Evolutionary conservation across 2,888 invertebrate genomes (phyloP).

Genomic region (Synergus gifuensis): DNA sequence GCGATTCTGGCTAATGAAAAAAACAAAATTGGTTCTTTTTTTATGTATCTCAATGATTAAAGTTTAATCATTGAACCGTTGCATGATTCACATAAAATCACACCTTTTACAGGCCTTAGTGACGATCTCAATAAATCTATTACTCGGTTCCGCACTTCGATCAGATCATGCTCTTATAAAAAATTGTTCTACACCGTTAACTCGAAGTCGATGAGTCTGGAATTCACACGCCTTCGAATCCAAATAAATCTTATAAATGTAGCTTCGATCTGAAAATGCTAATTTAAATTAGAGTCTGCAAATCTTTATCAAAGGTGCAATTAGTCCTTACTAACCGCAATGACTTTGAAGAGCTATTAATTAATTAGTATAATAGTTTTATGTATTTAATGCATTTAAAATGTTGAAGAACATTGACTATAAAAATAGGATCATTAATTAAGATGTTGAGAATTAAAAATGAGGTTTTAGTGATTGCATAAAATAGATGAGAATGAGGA

Average conservation of each 20-base stretch:
- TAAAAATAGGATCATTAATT: constrained; percentile 11
- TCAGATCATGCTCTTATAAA: constrained; percentile 1
- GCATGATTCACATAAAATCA: neutral
- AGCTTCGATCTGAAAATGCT: constrained; percentile 9
- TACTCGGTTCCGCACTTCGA: constrained; percentile 26
- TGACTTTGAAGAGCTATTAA: neutral
- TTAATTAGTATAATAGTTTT: neutral
- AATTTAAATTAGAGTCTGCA: neutral
- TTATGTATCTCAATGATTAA: neutral
- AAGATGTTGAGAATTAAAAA: neutral
- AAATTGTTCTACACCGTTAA: constrained; percentile 26
- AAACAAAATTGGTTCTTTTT: neutral
- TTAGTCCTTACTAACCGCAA: neutral
- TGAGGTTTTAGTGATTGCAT: neutral
- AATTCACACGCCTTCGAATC: constrained; percentile 21
- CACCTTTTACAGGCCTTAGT: constrained; percentile 11
- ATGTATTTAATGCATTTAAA: neutral
- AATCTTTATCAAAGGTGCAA: neutral
- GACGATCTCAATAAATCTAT: constrained; percentile 21
- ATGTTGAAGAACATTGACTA: neutral
- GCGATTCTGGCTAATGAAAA: neutral
- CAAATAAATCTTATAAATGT: constrained; percentile 21
- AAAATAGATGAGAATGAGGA: constrained; percentile 9
- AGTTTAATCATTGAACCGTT: neutral
- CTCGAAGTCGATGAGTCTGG: neutral